These are phyloP conservation scores for Lycorma delicatula DNA, from an alignment of 1,140 invertebrate species.

Conservation along the genomic window DNA sequence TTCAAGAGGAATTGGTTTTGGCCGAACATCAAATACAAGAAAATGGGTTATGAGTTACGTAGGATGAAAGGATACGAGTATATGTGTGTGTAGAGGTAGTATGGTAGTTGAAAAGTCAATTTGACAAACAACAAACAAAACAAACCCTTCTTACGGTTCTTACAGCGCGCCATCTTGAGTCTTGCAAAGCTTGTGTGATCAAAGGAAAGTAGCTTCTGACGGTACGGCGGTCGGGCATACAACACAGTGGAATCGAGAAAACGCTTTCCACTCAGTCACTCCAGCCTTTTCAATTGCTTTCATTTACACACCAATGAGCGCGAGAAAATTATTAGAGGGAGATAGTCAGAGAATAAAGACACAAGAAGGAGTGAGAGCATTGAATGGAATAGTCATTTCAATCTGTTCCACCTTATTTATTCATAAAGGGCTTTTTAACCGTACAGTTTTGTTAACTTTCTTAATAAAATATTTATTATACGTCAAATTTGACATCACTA, in stretches of 20 bases:
- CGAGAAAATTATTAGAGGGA: conserved; percentile 6
- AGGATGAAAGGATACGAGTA: too few relatives aligned
- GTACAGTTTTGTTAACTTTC: too few relatives aligned
- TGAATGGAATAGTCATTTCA: conserved; percentile 6
- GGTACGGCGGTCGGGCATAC: neutral
- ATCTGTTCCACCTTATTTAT: conserved; percentile 6
- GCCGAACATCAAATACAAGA: too few relatives aligned
- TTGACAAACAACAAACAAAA: conserved; percentile 3
- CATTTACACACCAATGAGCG: conserved; percentile 1
- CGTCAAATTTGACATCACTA: too few relatives aligned
- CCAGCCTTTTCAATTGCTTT: conserved; percentile 6
- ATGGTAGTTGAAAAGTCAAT: conserved; percentile 5
- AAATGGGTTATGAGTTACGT: too few relatives aligned
- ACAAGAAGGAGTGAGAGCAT: neutral
- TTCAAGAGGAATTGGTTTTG: too few relatives aligned
- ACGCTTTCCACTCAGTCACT: neutral
- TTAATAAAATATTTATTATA: too few relatives aligned
- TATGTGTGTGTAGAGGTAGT: too few relatives aligned
- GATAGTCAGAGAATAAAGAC: neutral
- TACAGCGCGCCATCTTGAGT: too few relatives aligned
- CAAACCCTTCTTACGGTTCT: neutral
- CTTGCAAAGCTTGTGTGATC: neutral
- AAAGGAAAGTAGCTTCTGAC: neutral
- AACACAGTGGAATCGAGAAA: neutral
- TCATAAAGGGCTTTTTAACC: conserved; percentile 2